Conservation (phyloP, 2,797 vertebrate genomes). For the Onychomys arenicola region DNA sequence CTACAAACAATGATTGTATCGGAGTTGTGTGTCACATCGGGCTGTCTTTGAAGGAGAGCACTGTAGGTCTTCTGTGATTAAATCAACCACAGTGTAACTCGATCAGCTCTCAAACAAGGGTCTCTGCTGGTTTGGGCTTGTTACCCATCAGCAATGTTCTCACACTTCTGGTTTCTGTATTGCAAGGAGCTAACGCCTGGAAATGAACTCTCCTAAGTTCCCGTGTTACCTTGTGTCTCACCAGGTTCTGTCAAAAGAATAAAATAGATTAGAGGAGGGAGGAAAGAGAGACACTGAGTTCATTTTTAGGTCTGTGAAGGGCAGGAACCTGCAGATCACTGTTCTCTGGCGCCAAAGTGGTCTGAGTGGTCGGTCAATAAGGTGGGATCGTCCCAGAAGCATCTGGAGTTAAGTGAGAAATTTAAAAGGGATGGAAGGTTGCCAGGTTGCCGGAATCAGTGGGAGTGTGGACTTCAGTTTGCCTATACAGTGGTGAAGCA, state of each 20-base stretch:
- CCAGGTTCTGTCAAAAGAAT: background rate
- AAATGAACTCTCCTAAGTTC: background rate
- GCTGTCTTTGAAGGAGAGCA: constrained; percentile 1
- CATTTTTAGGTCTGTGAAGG: background rate
- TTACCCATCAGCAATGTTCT: background rate
- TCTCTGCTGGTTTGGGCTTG: background rate
- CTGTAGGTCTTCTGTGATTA: background rate
- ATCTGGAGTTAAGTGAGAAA: background rate
- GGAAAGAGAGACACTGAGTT: background rate
- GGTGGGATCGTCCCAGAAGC: background rate
- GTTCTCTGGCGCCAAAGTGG: background rate
- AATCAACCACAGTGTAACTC: background rate
- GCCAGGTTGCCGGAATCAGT: background rate
- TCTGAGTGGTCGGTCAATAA: background rate
- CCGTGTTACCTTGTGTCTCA: background rate
- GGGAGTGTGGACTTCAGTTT: background rate
- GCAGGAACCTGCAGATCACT: background rate
- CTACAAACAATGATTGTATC: background rate
- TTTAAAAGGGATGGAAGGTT: background rate
- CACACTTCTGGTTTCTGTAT: background rate
- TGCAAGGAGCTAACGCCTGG: background rate
- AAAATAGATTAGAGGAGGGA: background rate
- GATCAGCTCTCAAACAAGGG: background rate
- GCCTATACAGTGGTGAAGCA: background rate
- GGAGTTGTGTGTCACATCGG: background rate